These are phyloP conservation scores for Tiaroga cobitis DNA, from an alignment of 2,797 vertebrate genomes.

Conservation along the genomic window DNA sequence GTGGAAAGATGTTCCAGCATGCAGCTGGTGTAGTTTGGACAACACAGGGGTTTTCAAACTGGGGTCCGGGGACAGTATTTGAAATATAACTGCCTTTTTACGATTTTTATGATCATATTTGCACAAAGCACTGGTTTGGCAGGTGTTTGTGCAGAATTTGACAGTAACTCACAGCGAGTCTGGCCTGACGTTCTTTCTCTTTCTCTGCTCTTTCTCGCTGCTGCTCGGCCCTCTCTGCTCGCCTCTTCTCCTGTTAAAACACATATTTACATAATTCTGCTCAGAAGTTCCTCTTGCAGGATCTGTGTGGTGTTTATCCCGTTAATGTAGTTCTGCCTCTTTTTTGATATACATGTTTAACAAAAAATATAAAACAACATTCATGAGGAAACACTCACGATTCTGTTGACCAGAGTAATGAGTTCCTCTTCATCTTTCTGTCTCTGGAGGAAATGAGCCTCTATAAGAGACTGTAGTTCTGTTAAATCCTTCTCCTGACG, in stretches of 20 bases:
- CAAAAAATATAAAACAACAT: neutral
- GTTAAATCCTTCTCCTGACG: constrained; percentile 95
- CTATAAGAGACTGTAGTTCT: constrained; percentile 96
- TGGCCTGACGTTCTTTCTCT: constrained; percentile 92
- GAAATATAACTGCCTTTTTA: neutral
- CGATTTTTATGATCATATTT: neutral
- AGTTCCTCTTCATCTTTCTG: constrained; percentile 98
- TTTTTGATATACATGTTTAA: neutral
- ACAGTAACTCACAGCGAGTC: constrained; percentile 82
- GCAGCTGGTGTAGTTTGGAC: constrained; percentile 5
- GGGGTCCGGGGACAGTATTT: neutral
- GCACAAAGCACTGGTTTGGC: neutral
- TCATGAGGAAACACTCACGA: constrained; percentile 77
- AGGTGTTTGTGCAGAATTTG: neutral
- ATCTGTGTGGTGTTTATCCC: neutral
- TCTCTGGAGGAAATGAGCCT: constrained; percentile 92
- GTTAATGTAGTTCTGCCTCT: too few species aligned
- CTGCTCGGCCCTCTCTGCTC: constrained; percentile 92
- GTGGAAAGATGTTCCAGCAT: neutral
- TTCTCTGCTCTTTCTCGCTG: constrained; percentile 90
- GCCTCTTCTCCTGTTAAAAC: constrained; percentile 89
- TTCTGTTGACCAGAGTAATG: constrained; percentile 91
- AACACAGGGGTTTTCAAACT: too few species aligned
- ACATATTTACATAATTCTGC: constrained; percentile 25
- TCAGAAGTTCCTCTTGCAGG: neutral